Conservation (phyloP, 2,113 vertebrate genomes). For the Nerophis lumbriciformis region DNA sequence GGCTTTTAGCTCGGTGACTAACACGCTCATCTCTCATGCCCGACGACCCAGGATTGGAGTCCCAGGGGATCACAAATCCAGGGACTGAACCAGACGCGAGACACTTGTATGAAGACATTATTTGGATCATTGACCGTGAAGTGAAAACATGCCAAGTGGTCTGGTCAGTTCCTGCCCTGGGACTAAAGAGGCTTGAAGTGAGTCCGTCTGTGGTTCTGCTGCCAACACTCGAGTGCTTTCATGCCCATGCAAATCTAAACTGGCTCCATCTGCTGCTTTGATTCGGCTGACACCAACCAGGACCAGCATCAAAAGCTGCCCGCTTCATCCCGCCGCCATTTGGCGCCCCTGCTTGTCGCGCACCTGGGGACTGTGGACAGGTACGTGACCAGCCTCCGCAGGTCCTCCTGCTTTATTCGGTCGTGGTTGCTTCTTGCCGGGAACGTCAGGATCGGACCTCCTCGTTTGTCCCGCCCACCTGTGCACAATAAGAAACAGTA, state of each 20-base stretch:
- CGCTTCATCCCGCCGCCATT: neutral
- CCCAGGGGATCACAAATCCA: too few species aligned
- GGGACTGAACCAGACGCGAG: too few species aligned
- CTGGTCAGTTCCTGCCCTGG: neutral
- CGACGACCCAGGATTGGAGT: too few species aligned
- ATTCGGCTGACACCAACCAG: constrained; percentile 10
- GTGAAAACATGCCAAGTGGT: too few species aligned
- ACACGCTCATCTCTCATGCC: too few species aligned
- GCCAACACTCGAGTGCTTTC: constrained; percentile 47
- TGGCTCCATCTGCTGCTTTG: constrained; percentile 41
- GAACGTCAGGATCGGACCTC: constrained; percentile 95
- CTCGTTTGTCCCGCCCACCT: constrained; percentile 97
- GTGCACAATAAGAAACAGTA: constrained; percentile 29
- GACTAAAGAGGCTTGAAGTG: constrained; percentile 13
- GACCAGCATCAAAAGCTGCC: constrained; percentile 8
- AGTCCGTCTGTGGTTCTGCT: constrained; percentile 27
- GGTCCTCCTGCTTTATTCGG: constrained; percentile 97
- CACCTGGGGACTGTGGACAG: constrained; percentile 95
- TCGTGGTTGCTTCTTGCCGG: constrained; percentile 96
- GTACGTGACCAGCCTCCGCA: constrained; percentile 95
- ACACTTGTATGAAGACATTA: too few species aligned
- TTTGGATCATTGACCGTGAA: too few species aligned
- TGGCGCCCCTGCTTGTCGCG: neutral
- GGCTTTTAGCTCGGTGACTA: too few species aligned
- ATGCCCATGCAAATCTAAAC: constrained; percentile 46